phyloP scores from a whole-genome alignment of 2,113 vertebrate genomes.

The Oncorhynchus clarkii region DNA sequence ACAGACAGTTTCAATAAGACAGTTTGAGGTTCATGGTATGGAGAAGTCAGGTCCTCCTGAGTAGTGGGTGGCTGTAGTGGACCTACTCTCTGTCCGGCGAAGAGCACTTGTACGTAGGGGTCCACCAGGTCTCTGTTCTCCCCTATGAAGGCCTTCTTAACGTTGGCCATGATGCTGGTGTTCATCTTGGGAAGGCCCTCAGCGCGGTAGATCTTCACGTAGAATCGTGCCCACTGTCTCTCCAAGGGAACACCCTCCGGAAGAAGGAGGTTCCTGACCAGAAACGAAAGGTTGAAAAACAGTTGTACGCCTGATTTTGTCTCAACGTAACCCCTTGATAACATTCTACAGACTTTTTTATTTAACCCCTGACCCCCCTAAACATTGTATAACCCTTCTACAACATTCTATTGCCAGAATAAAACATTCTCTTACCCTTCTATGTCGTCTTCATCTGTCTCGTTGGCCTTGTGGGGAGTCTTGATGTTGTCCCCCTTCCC shows the following conservation, averaged over 20 bases:
- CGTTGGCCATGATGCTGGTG: constrained; percentile 97
- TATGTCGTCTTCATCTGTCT: constrained; percentile 92
- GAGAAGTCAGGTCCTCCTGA: too few species aligned
- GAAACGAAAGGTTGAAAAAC: constrained; percentile 9
- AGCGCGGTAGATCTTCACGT: constrained; percentile 90
- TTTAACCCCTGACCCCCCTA: not conserved
- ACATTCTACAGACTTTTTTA: not conserved
- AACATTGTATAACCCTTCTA: too few species aligned
- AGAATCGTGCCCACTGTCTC: constrained; percentile 95
- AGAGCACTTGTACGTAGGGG: constrained; percentile 92
- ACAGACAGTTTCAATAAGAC: too few species aligned
- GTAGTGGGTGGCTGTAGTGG: too few species aligned
- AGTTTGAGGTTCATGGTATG: too few species aligned
- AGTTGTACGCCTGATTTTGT: too few species aligned
- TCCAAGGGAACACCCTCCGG: constrained; percentile 90
- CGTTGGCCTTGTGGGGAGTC: constrained; percentile 90
- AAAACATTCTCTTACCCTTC: constrained; percentile 79
- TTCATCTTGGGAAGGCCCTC: constrained; percentile 97
- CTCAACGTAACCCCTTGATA: too few species aligned
- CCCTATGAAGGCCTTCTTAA: constrained; percentile 96
- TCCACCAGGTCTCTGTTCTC: constrained; percentile 98
- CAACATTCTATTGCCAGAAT: too few species aligned
- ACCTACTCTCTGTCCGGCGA: constrained; percentile 93
- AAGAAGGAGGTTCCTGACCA: constrained; percentile 85
- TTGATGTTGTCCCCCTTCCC: constrained; percentile 97